These are phyloP conservation scores for Haliaeetus leucogaster DNA, from an alignment of 2,113 vertebrate species.

Conservation along the genomic window DNA sequence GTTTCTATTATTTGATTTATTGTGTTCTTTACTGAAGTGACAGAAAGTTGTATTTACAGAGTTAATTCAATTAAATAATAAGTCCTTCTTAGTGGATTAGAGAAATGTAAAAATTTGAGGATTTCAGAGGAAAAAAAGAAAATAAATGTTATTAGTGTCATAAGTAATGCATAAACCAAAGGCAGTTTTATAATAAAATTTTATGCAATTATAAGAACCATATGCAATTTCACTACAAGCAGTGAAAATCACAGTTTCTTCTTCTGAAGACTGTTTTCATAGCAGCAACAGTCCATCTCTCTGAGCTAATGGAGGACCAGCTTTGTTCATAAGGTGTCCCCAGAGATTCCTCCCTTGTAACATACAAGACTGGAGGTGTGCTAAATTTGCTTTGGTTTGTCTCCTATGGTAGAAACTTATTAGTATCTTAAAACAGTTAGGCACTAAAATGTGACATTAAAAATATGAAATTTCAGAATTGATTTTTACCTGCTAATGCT, in stretches of 20 bases:
- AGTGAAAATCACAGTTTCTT: not conserved
- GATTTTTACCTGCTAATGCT: not conserved
- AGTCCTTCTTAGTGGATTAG: conserved; percentile 1
- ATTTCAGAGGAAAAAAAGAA: not conserved
- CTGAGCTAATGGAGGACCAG: not conserved
- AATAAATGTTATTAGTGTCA: not conserved
- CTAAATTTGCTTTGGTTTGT: not conserved
- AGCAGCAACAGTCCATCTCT: not conserved
- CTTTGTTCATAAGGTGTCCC: not conserved
- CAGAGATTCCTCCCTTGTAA: not conserved
- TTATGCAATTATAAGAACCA: not conserved
- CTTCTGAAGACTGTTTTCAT: not conserved
- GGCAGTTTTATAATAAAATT: not conserved
- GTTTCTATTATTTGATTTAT: not conserved
- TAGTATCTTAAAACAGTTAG: not conserved
- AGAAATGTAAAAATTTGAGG: not conserved
- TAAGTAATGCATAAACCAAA: not conserved
- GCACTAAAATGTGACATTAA: not conserved
- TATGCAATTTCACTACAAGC: not conserved
- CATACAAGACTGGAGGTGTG: not conserved
- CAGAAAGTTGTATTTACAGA: not conserved
- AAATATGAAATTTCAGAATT: not conserved
- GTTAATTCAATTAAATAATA: conserved; percentile 19
- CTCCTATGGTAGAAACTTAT: not conserved
- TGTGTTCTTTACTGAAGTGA: not conserved